Percentiles rank a stretch among this genome's conserved stretches.
phyloP scores from a whole-genome alignment of 1,140 invertebrate genomes.

The Neodiprion pinetum region DNA sequence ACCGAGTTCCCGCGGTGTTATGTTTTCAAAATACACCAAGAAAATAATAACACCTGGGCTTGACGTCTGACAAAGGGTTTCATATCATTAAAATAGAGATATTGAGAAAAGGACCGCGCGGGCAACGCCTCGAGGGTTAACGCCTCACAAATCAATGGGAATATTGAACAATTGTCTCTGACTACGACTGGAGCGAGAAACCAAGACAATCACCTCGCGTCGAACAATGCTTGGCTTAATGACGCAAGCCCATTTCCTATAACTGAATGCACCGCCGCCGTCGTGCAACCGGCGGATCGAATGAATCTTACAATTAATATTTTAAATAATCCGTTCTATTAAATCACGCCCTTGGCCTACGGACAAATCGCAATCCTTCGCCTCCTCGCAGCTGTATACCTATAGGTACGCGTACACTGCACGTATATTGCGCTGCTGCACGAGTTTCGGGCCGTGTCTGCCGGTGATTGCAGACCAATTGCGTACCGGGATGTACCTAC shows the following conservation, averaged over 20 bases:
- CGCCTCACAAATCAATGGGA: constrained; percentile 61
- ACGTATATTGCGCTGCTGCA: constrained; percentile 2
- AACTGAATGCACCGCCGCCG: constrained; percentile 17
- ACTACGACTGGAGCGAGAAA: constrained; percentile 59
- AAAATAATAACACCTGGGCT: constrained; percentile 22
- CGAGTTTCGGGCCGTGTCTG: background rate
- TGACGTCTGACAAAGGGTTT: constrained; percentile 25
- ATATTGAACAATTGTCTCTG: constrained; percentile 64
- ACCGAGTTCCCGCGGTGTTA: background rate
- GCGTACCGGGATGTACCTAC: constrained; percentile 28
- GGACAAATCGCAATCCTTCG: no score
- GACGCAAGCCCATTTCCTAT: constrained; percentile 56
- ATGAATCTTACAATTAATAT: background rate
- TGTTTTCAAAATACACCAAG: constrained; percentile 11
- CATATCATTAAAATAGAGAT: constrained; percentile 62
- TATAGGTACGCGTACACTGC: constrained; percentile 28
- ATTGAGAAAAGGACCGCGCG: constrained; percentile 57
- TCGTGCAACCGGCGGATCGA: background rate
- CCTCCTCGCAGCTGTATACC: no score
- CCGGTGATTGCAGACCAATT: background rate
- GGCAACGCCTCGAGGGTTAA: constrained; percentile 40
- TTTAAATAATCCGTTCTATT: no score
- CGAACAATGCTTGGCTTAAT: constrained; percentile 62
- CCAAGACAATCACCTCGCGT: constrained; percentile 60
- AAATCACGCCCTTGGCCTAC: no score